Base-by-base conservation (phyloP, 2,888 invertebrate species). In the Trissonchulus sp. region DNA sequence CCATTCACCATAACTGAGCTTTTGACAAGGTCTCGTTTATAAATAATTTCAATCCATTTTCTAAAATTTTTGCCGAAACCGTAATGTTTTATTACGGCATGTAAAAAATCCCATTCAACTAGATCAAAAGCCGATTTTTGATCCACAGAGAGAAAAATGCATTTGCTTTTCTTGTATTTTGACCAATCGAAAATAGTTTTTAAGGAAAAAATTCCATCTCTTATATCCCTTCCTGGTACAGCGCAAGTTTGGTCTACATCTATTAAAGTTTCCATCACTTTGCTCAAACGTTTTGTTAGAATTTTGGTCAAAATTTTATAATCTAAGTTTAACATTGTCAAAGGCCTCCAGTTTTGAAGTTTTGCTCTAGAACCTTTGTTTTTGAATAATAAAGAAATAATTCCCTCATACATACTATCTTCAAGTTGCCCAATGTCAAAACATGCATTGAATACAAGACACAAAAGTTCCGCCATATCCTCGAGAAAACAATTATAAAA, bases 351-450 rank as follows among this genome's bases (percentile, higher is more conserved):
- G 28, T 60, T 72, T 2, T 2, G 2, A n/a, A 63, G 63, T n/a
- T 63, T 2, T 2, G 60, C 2, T 60, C 60, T 62, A 38, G 15
- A 63, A 8, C 73, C 73, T 72, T 72, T 60, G 63, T 48, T 48
- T 72, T 72, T 72, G 73, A 65, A 72, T 63, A 72, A 23, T 28
- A 33, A 35, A 2, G 73, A 72, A 60, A 72, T 72, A 72, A 72
- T 60, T 3, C 73, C 73, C 2, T 65, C 2, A 30, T 63, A 62
- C 60, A 38, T 63, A 63, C 33, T 33, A 2, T 15, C 48, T 33
- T 2, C 2, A 37, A 72, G 37, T 63, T 62, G 3, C 31, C 30
- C 28, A 2, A 23, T n/a, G 2, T 60, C 23, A 23, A 72, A 60
- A 72, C 28, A 48, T 62, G 23, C 48, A 3, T 15, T 15, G 28